A percentile compares a stretch with the other conserved stretches of the same genome.
phyloP scores from a whole-genome alignment of 2,797 vertebrate genomes.

The Danio choprae region DNA sequence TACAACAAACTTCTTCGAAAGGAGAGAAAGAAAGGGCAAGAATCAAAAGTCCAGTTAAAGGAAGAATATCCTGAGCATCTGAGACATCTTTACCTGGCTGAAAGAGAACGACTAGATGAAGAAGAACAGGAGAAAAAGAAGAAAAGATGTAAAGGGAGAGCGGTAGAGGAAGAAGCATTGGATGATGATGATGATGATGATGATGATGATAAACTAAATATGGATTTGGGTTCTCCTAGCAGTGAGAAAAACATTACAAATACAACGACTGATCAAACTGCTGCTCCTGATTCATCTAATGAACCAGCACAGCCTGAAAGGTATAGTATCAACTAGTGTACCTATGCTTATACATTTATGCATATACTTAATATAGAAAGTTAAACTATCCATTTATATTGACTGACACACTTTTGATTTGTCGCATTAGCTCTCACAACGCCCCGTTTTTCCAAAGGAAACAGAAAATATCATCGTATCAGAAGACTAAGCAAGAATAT shows the following conservation, averaged over 20 bases:
- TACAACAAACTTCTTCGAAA: conserved; percentile 88
- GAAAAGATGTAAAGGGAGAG: conserved; percentile 70
- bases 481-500: conserved; percentile 91
- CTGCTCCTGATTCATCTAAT: conserved; percentile 45
- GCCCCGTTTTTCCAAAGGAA: conserved; percentile 69
- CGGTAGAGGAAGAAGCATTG: conserved; percentile 6
- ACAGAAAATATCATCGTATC: conserved; percentile 85
- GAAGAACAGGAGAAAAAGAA: conserved; percentile 69
- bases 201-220: not conserved
- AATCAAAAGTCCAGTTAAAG: conserved; percentile 68
- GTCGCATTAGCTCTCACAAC: conserved; percentile 33
- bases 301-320: conserved; percentile 40
- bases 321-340: not conserved
- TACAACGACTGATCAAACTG: not conserved
- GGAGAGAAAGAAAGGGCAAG: conserved; percentile 67
- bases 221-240: not conserved
- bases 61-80: conserved; percentile 92
- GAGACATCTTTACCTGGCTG: conserved; percentile 91
- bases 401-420: not conserved
- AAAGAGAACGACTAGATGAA: conserved; percentile 82
- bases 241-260: conserved; percentile 21
- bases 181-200: conserved; percentile 15
- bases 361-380: not conserved
- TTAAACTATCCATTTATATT: not conserved
- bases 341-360: too few species aligned